phyloP scores from a whole-genome alignment of 2,113 vertebrate species.

The Actinemys pallida region DNA sequence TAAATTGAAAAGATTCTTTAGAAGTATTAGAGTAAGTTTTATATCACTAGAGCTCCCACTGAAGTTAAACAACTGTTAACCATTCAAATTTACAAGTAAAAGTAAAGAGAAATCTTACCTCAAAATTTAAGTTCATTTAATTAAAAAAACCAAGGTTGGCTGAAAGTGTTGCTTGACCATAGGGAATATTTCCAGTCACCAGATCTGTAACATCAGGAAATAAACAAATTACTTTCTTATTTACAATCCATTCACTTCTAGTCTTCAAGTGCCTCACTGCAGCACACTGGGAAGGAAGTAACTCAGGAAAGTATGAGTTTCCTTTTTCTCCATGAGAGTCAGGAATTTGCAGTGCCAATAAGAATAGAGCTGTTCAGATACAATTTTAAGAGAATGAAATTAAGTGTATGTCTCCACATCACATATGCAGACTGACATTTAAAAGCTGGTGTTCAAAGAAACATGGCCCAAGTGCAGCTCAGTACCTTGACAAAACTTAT shows the following conservation, averaged over 20 bases:
- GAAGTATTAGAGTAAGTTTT: background rate
- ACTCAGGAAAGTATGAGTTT: constrained; percentile 61
- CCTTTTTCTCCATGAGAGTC: constrained; percentile 36
- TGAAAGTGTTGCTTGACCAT: constrained; percentile 42
- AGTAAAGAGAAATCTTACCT: constrained; percentile 62
- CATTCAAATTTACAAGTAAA: background rate
- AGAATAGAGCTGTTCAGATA: constrained; percentile 42
- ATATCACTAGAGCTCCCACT: background rate
- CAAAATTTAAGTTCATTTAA: constrained; percentile 63
- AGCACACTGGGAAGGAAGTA: constrained; percentile 59
- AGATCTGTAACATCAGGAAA: constrained; percentile 58
- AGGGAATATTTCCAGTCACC: constrained; percentile 51
- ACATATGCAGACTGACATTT: background rate
- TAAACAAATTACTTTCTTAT: constrained; percentile 31
- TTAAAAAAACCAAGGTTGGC: background rate
- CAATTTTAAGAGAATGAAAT: too few relatives aligned
- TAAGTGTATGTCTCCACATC: background rate
- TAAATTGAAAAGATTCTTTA: background rate
- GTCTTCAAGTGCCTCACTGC: constrained; percentile 27
- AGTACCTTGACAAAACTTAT: background rate
- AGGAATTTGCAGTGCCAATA: constrained; percentile 47
- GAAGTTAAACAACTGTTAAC: background rate
- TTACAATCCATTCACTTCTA: constrained; percentile 9
- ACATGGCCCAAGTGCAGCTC: background rate
- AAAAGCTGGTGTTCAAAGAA: background rate